These are phyloP conservation scores for Amphibalanus amphitrite DNA, from an alignment of 1,140 invertebrate species.

Conservation along the genomic window DNA sequence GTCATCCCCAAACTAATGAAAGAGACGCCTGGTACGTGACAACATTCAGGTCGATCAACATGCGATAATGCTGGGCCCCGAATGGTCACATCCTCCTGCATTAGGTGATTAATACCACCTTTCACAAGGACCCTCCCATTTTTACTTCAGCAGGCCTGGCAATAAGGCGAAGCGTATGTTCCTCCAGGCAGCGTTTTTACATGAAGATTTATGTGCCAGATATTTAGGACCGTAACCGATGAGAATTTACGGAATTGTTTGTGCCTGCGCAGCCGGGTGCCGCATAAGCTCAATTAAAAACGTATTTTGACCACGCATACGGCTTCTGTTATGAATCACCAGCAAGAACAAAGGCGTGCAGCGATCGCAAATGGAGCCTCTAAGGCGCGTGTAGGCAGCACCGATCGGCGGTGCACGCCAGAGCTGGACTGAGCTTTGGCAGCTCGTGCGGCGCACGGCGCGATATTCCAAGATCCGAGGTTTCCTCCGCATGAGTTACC, in stretches of 20 bases:
- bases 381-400: background rate
- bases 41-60: too few relatives aligned
- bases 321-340: background rate
- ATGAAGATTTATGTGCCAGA: background rate
- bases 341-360: background rate
- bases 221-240: background rate
- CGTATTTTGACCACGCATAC: background rate
- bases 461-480: background rate
- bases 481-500: background rate
- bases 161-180: background rate
- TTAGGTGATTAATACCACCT: too few relatives aligned
- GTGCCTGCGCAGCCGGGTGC: background rate
- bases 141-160: background rate
- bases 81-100: too few relatives aligned
- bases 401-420: background rate
- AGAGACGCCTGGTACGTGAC: too few relatives aligned
- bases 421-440: background rate
- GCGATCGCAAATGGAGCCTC: background rate
- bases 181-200: background rate
- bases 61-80: too few relatives aligned
- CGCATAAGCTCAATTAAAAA: background rate
- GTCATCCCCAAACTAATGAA: too few relatives aligned
- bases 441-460: too few relatives aligned
- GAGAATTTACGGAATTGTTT: slow-evolving; percentile 1
- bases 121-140: background rate